Percentiles rank a stretch among this genome's conserved stretches.
These are phyloP conservation scores for Drosophila nigrodunni DNA, from an alignment of 1,140 invertebrate species.

Conservation along the genomic window DNA sequence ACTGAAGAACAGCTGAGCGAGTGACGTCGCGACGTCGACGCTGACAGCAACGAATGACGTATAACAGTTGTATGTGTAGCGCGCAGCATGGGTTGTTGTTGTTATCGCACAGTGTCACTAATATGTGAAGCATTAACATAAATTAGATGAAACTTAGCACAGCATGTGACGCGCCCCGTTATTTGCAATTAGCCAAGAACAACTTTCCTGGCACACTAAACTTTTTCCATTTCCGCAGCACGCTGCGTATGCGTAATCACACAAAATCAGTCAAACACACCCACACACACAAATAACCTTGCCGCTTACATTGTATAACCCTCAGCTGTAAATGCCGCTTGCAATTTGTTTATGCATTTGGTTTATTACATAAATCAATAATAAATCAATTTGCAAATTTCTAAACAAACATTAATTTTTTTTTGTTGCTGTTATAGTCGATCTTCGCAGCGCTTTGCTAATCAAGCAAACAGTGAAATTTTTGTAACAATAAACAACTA, in stretches of 20 bases:
- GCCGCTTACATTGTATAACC: conserved; percentile 48
- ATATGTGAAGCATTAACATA: conserved; percentile 42
- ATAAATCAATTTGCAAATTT: conserved; percentile 45
- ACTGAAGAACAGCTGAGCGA: conserved; percentile 42
- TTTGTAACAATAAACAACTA: conserved; percentile 74
- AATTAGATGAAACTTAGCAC: conserved; percentile 30
- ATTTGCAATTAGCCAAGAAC: conserved; percentile 51
- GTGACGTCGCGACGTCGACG: conserved; percentile 10
- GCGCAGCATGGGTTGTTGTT: conserved; percentile 42
- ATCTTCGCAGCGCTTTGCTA: conserved; percentile 42
- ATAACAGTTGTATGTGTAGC: conserved; percentile 33
- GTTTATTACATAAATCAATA: conserved; percentile 45
- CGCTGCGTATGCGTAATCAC: not conserved
- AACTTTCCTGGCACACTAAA: conserved; percentile 17
- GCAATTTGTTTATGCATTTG: conserved; percentile 35
- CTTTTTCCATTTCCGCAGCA: conserved; percentile 24
- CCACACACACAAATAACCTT: conserved; percentile 10
- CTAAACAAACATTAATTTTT: conserved; percentile 51
- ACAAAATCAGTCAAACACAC: conserved; percentile 12
- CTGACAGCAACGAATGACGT: conserved; percentile 4
- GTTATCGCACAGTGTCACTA: conserved; percentile 40
- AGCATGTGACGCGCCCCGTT: conserved; percentile 25
- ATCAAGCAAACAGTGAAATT: conserved; percentile 38
- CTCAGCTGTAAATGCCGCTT: conserved; percentile 13
- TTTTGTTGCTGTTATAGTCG: conserved; percentile 16